These are phyloP conservation scores for Ursus arctos DNA, from an alignment of 2,113 vertebrate species.

Conservation along the genomic window DNA sequence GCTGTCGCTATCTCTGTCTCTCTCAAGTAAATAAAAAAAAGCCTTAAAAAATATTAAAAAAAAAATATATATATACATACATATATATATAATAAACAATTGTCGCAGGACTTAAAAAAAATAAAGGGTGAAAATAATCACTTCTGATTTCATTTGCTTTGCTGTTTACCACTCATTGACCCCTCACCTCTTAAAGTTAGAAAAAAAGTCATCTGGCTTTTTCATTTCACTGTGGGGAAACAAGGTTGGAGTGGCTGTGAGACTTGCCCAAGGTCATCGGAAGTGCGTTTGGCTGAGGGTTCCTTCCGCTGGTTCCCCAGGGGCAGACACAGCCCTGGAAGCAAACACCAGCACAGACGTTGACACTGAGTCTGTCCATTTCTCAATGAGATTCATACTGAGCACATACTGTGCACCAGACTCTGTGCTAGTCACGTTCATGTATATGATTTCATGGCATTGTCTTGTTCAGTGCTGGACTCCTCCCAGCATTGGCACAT, in stretches of 20 bases:
- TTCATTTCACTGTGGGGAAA: conserved; percentile 41
- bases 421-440: not conserved
- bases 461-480: not conserved
- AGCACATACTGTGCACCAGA: not conserved
- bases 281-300: not conserved
- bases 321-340: not conserved
- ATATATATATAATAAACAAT: not conserved
- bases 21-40: not conserved
- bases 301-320: not conserved
- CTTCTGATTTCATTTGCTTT: conserved; percentile 35
- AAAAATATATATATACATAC: too few relatives aligned
- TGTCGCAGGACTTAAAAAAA: not conserved
- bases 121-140: not conserved
- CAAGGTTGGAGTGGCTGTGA: not conserved
- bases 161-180: conserved; percentile 49
- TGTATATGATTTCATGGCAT: not conserved
- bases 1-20: too few relatives aligned
- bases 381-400: not conserved
- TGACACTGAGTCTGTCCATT: not conserved
- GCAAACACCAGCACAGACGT: not conserved
- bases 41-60: not conserved
- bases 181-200: not conserved
- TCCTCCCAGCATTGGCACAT: not conserved
- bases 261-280: not conserved
- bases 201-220: not conserved